Evolutionary conservation across 2,113 vertebrate species (phyloP), one percentile per base, ranked within the genome.

Genomic region (Pterocles orientalis): DNA sequence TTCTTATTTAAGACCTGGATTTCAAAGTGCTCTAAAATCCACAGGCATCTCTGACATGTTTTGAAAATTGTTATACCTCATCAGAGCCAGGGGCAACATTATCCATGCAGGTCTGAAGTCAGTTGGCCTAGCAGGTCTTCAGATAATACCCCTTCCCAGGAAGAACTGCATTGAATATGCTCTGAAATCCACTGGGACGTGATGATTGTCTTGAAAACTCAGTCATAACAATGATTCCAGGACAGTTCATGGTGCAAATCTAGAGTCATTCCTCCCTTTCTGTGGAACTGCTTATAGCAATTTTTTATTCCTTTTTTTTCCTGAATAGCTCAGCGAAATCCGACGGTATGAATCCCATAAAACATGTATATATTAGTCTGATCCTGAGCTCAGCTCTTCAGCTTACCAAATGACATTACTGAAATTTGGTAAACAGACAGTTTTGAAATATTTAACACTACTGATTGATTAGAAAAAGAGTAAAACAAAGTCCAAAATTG

Each of bases 11-110:
- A 96, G 58, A 92, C n/a, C 50, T 88, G 70, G 69, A 94, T 96
- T 96, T 95, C 95, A 96, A 96, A 96, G 95, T 34, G 34, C 24
- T 93, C 48, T 85, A 61, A 96, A 96, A 96, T 89, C 94, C 96
- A 94, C 96, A 96, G 91, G 92, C 94, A 82, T 96, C 90, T 94
- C 62, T 13, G 3, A 92, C 78, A 69, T 82, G 88, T 96, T 96
- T 94, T 87, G 83, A 85, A 94, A 91, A 96, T 91, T 82, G 81
- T 79, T 95, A 28, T 70, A 80, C 62, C 65, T 92, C 84, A 69
- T 76, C 61, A 91, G 86, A 88, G 91, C 94, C 83, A 61, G 62
- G 31, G 78, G 95, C 90, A 88, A 78, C 50, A 43, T 96, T 93
- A 94, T 64, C 69, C 78, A 25, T 84, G 86, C 81, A 82, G 60